Percentiles rank a stretch among this genome's conserved stretches.
phyloP scores from a whole-genome alignment of 2,888 invertebrate species.

The Baronia brevicornis region DNA sequence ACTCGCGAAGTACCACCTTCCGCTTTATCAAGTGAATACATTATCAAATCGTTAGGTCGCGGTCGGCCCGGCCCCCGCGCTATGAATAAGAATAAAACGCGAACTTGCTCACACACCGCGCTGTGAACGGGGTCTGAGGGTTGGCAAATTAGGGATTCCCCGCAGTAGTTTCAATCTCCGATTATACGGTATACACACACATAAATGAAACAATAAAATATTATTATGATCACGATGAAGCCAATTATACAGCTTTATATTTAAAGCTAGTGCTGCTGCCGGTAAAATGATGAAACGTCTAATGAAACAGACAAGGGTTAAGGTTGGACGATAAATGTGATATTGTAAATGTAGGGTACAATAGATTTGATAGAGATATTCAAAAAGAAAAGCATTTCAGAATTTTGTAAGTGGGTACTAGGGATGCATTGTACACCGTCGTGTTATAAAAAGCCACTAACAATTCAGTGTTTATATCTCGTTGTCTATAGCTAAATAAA shows the following conservation, averaged over 20 bases:
- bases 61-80: constrained; percentile 49
- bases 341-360: constrained; percentile 40
- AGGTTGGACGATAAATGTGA: constrained; percentile 32
- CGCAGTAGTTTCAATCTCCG: constrained; percentile 36
- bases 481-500: no score
- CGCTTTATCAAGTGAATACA: constrained; percentile 75
- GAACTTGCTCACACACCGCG: constrained; percentile 40
- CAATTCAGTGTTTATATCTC: no score
- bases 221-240: constrained; percentile 21
- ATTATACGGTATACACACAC: constrained; percentile 66
- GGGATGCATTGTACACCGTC: constrained; percentile 7
- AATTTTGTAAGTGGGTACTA: constrained; percentile 4
- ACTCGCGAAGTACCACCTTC: constrained; percentile 70
- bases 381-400: constrained; percentile 37
- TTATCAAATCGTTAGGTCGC: constrained; percentile 73
- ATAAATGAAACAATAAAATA: constrained; percentile 55
- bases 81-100: constrained; percentile 72
- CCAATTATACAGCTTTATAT: constrained; percentile 9
- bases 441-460: neutral
- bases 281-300: constrained; percentile 18
- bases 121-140: constrained; percentile 30
- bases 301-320: constrained; percentile 34
- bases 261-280: constrained; percentile 2
- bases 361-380: constrained; percentile 55
- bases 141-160: constrained; percentile 65